Conservation (phyloP, 2,113 vertebrate genomes). For the Sapajus apella region DNA sequence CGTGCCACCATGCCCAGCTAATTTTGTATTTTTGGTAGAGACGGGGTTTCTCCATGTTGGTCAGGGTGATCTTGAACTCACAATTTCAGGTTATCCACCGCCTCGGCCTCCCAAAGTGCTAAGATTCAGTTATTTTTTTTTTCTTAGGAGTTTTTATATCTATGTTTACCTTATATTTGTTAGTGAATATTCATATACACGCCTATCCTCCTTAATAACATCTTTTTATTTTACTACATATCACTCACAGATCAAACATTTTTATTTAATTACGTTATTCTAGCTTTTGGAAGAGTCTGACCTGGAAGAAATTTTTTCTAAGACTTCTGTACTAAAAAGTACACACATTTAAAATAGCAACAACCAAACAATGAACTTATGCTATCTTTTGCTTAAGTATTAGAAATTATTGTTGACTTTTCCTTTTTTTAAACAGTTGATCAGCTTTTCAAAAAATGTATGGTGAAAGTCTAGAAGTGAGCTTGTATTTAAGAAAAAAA, state of each 20-base stretch:
- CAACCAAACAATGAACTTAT: background rate
- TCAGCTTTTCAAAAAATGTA: background rate
- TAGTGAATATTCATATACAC: background rate
- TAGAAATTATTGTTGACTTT: background rate
- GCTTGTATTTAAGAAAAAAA: background rate
- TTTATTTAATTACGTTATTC: background rate
- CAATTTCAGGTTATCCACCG: no score
- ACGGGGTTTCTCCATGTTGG: no score
- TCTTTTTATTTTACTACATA: background rate
- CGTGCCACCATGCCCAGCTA: no score
- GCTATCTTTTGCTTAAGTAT: background rate
- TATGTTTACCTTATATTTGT: background rate
- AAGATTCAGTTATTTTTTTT: background rate
- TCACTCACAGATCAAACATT: background rate
- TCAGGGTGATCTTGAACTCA: no score
- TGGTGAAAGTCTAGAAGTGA: background rate
- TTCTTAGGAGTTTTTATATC: background rate
- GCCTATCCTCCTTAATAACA: background rate
- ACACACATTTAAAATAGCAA: background rate
- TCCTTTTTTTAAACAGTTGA: background rate
- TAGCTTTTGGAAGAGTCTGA: background rate
- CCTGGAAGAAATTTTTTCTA: background rate
- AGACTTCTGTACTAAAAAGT: background rate
- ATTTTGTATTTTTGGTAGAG: no score
- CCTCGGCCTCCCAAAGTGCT: no score